A percentile compares a stretch with the other conserved stretches of the same genome.
These are phyloP conservation scores for Hydractinia echinata DNA, from an alignment of 30 jellyfish, hydroid and myxozoan species.

Conservation along the genomic window DNA sequence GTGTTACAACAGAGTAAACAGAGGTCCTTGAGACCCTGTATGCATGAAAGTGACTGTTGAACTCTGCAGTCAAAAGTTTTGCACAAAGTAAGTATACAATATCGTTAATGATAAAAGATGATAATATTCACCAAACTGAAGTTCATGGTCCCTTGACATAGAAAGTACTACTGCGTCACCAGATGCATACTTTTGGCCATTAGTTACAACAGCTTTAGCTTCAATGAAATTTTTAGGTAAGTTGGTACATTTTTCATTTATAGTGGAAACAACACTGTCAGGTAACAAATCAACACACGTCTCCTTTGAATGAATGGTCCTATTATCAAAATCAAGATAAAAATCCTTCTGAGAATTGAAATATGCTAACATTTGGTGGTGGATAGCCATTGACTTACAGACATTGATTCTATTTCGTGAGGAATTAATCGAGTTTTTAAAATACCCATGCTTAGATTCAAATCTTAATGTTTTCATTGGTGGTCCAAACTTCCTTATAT, in stretches of 20 bases:
- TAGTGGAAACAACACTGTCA: background rate
- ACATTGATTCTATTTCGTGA: background rate
- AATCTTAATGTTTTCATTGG: background rate
- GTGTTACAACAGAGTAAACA: no score
- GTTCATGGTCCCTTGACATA: background rate
- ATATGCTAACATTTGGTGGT: background rate
- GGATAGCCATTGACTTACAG: slow-evolving; percentile 3
- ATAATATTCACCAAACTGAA: background rate
- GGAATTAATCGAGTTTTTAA: background rate
- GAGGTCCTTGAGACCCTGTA: background rate
- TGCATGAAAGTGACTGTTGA: slow-evolving; percentile 7
- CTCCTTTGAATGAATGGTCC: background rate
- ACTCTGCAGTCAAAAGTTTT: background rate
- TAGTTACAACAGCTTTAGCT: background rate
- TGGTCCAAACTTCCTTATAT: slow-evolving; percentile 4
- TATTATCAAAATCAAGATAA: background rate
- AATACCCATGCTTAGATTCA: background rate
- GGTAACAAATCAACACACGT: background rate
- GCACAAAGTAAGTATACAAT: background rate
- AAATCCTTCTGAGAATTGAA: background rate
- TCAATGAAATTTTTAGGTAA: background rate
- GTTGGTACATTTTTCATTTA: background rate
- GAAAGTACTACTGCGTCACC: slow-evolving; percentile 8
- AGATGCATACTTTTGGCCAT: slow-evolving; percentile 4
- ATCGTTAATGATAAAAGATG: background rate